Conservation (phyloP, 2,888 invertebrate genomes). For the Schizotus pectinicornis region DNA sequence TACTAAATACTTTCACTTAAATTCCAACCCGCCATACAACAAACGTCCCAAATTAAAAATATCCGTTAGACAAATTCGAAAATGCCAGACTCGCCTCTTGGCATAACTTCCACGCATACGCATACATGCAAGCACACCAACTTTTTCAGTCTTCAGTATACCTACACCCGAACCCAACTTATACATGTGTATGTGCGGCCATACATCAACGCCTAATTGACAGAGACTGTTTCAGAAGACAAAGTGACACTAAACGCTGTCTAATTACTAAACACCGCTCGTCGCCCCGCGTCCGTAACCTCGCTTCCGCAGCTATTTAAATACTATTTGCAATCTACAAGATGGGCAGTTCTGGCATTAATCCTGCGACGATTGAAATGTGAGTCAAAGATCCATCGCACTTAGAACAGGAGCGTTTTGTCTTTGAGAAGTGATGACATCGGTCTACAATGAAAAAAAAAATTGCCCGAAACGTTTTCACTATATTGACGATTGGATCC, state of each 20-base stretch:
- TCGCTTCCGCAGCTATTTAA: conserved; percentile 50
- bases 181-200: conserved; percentile 47
- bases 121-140: conserved; percentile 14
- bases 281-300: conserved; percentile 39
- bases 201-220: conserved; percentile 61
- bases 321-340: conserved; percentile 50
- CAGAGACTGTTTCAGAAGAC: conserved; percentile 57
- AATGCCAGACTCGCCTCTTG: conserved; percentile 41
- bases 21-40: neutral
- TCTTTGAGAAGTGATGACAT: too few relatives aligned
- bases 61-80: conserved; percentile 51
- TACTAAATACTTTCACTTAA: neutral
- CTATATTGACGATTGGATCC: conserved; percentile 9
- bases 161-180: conserved; percentile 4
- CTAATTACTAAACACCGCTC: conserved; percentile 54
- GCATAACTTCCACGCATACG: conserved; percentile 22
- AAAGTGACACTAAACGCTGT: conserved; percentile 61
- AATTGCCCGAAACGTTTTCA: neutral
- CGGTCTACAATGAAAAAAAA: conserved; percentile 1
- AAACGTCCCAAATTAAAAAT: conserved; percentile 20
- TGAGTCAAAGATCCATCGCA: conserved; percentile 2
- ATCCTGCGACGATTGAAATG: conserved; percentile 33
- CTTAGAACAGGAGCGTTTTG: too few relatives aligned
- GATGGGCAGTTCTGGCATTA: conserved; percentile 24
- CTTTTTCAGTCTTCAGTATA: conserved; percentile 18